Conservation (phyloP, 2,113 vertebrate genomes). For the Psittacus erithacus region DNA sequence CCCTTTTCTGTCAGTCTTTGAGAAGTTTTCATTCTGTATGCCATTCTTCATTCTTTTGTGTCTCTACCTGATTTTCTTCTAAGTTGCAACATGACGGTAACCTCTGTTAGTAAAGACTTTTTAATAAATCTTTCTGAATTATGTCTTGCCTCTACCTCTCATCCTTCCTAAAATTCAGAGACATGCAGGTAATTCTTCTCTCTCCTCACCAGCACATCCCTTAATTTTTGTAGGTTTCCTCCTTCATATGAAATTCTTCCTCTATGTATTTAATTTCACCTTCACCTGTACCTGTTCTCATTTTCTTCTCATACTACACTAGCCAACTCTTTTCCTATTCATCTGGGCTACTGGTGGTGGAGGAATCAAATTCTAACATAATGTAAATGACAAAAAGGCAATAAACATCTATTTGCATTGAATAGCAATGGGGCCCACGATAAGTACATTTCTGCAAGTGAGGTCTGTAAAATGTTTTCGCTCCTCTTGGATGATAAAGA, state of each 20-base stretch:
- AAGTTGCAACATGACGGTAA: neutral
- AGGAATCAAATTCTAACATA: neutral
- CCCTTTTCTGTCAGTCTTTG: neutral
- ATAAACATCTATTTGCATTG: neutral
- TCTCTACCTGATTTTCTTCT: neutral
- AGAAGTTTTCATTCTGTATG: neutral
- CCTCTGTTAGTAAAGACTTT: neutral
- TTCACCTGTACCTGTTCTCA: neutral
- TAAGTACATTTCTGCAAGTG: neutral
- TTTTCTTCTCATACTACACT: neutral
- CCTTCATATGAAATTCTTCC: neutral
- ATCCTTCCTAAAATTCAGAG: neutral
- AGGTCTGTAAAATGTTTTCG: neutral
- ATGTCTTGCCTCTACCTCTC: neutral
- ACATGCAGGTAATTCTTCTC: neutral
- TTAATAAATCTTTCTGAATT: neutral
- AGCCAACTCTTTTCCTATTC: neutral
- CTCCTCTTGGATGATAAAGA: neutral
- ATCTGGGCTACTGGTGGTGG: neutral
- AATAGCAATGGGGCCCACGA: neutral
- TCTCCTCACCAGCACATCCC: neutral
- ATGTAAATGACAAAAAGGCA: neutral
- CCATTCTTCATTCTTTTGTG: neutral
- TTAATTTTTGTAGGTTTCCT: neutral
- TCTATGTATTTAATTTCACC: neutral